Evolutionary conservation across 2,797 vertebrate genomes (phyloP), one percentile per base, ranked within the genome.

Genomic region (Euthynnus affinis): DNA sequence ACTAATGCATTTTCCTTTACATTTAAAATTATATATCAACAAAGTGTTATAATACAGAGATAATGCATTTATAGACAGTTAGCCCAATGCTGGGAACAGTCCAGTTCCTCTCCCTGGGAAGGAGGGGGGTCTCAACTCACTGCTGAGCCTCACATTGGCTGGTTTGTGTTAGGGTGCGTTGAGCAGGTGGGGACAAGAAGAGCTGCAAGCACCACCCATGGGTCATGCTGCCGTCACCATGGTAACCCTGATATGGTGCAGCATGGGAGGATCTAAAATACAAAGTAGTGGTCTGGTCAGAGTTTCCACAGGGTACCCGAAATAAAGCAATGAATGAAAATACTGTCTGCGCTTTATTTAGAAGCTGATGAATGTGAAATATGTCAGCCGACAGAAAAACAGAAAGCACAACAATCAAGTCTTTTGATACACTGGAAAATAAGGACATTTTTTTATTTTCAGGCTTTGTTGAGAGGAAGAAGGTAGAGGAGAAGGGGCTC

Each of bases 1-100:
- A 87, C 64, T 81, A 86, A 89, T 61, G 61, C 12, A 53, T 78
- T 86, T 82, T 86, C 62, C 78, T 89, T 89, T 91, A 92, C 71
- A 90, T 81, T 80, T 78, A 51, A 93, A 93, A 92, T 87, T 49
- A 91, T 87, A 92, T 87, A 91, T 91, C 80, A 92, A 91, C 84
- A 87, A 91, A 91, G 79, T 84, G 81, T 89, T 91, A 90, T 81
- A 82, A 90, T 89, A 93, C 89, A 93, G 75, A 88, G 80, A 83
- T 85, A 78, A 85, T 82, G 71, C 73, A 76, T 89, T 87, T 91
- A 91, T 81, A 84, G 76, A 89, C 82, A 82, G 70, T 76, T 53
- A 52, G 74, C 76, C 87, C 74, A 78, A 51, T 60, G 62, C 53
- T 74, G 87, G 76, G 83, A 81, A 80, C 62, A 84, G 85, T 85